Evolutionary conservation across 1,140 invertebrate species (phyloP).

Genomic region (Musca domestica): DNA sequence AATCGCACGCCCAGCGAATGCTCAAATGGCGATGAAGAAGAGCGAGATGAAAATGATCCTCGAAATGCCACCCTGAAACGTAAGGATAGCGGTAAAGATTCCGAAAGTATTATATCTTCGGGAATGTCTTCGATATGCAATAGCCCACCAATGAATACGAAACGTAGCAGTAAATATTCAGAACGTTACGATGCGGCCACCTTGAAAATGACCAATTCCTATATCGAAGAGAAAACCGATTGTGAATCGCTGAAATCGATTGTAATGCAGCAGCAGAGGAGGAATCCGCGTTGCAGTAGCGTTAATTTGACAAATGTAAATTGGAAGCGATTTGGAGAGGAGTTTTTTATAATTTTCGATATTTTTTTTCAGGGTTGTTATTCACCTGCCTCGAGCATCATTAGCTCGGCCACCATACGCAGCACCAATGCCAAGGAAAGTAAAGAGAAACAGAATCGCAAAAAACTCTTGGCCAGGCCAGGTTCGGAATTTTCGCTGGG

Average conservation of each 20-base stretch:
- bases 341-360: conserved; percentile 14
- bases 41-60: background rate
- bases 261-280: background rate
- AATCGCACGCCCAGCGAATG: conserved; percentile 24
- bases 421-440: conserved; percentile 69
- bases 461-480: conserved; percentile 64
- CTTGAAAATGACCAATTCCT: conserved; percentile 39
- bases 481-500: conserved; percentile 77
- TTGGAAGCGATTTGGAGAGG: conserved; percentile 2
- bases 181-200: conserved; percentile 49
- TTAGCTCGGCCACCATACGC: conserved; percentile 63
- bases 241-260: conserved; percentile 33
- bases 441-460: conserved; percentile 73
- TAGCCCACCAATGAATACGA: conserved; percentile 44
- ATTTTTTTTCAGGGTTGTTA: conserved; percentile 63
- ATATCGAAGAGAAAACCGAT: conserved; percentile 41
- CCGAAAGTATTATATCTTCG: conserved; percentile 47
- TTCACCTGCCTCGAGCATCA: conserved; percentile 61
- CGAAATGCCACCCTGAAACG: conserved; percentile 27
- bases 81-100: conserved; percentile 45
- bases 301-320: conserved; percentile 51
- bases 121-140: conserved; percentile 50
- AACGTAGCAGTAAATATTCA: conserved; percentile 43
- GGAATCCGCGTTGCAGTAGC: conserved; percentile 40
- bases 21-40: conserved; percentile 8